phyloP scores from a whole-genome alignment of 2,113 vertebrate genomes.

The western clawed frog (Xenopus tropicalis) region DNA sequence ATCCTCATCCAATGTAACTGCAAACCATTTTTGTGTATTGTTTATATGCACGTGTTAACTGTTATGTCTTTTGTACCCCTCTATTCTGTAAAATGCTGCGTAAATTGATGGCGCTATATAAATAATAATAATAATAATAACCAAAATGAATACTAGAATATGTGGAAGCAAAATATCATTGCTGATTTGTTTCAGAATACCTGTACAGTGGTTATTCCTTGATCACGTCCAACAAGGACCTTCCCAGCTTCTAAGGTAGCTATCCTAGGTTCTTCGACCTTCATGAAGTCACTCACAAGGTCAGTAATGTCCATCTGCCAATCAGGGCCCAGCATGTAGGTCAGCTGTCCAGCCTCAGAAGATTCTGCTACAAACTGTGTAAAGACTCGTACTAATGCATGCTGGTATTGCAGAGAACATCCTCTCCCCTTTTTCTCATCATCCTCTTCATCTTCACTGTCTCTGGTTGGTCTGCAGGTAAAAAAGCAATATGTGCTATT shows the following conservation, averaged over 20 bases:
- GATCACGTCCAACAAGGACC: slow-evolving; percentile 80
- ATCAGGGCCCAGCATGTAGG: slow-evolving; percentile 84
- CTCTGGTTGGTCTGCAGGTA: slow-evolving; percentile 80
- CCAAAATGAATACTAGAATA: no score
- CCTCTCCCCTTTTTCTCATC: slow-evolving; percentile 87
- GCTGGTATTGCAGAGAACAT: slow-evolving; percentile 94
- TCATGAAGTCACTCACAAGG: slow-evolving; percentile 84
- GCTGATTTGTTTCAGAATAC: slow-evolving; percentile 54
- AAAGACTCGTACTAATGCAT: slow-evolving; percentile 85
- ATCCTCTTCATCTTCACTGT: slow-evolving; percentile 95
- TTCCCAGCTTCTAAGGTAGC: slow-evolving; percentile 80
- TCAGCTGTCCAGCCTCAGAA: slow-evolving; percentile 74
- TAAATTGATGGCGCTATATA: no score
- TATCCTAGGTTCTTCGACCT: slow-evolving; percentile 84
- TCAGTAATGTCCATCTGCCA: slow-evolving; percentile 96
- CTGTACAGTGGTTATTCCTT: slow-evolving; percentile 90
- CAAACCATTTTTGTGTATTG: no score
- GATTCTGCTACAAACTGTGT: slow-evolving; percentile 90
- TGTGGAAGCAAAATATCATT: no score
- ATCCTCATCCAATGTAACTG: no score
- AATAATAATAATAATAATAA: no score
- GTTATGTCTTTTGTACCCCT: no score
- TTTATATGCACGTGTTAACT: no score
- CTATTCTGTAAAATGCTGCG: no score
- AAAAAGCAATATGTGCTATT: not conserved